phyloP scores from a whole-genome alignment of 37 sponge, comb jelly and placozoan species.

The Chondrilla cf. caribensis region DNA sequence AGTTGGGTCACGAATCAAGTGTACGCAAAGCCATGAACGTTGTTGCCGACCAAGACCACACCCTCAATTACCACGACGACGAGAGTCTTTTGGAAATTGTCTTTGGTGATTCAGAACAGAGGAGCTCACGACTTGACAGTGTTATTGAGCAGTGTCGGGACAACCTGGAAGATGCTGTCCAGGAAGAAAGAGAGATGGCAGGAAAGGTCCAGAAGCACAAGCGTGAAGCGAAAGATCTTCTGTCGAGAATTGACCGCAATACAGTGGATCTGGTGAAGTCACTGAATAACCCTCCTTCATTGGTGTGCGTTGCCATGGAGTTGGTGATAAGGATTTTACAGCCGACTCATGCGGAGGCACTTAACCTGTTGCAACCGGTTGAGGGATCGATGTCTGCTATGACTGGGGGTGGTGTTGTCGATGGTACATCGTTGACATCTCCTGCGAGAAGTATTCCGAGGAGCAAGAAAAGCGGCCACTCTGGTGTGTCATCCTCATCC shows the following conservation, averaged over 20 bases:
- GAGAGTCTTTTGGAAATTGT: constrained; percentile 39
- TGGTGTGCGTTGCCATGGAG: constrained; percentile 77
- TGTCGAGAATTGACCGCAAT: constrained; percentile 77
- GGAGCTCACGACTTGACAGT: constrained; percentile 46
- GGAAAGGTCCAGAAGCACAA: constrained; percentile 27
- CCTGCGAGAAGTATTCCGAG: not conserved
- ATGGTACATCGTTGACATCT: not conserved
- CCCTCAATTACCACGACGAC: constrained; percentile 50
- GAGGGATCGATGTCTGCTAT: not conserved
- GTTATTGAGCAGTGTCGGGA: constrained; percentile 31
- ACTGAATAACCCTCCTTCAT: constrained; percentile 65
- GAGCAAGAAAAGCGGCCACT: constrained; percentile 18
- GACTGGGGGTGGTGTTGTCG: not conserved
- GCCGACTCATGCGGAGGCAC: constrained; percentile 1
- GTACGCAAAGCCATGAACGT: constrained; percentile 64
- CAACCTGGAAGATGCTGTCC: constrained; percentile 22
- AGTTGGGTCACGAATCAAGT: constrained; percentile 39
- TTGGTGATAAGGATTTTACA: constrained; percentile 58
- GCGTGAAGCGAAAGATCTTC: constrained; percentile 31
- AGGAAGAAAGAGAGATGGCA: constrained; percentile 40
- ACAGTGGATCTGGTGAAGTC: constrained; percentile 74
- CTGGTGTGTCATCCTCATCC: not conserved
- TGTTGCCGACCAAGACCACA: constrained; percentile 60
- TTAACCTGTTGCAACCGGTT: not conserved
- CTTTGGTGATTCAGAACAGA: not conserved